A percentile compares a stretch with the other conserved stretches of the same genome.
Evolutionary conservation across 2,888 invertebrate genomes (phyloP).

Genomic region (Thyatira batis): DNA sequence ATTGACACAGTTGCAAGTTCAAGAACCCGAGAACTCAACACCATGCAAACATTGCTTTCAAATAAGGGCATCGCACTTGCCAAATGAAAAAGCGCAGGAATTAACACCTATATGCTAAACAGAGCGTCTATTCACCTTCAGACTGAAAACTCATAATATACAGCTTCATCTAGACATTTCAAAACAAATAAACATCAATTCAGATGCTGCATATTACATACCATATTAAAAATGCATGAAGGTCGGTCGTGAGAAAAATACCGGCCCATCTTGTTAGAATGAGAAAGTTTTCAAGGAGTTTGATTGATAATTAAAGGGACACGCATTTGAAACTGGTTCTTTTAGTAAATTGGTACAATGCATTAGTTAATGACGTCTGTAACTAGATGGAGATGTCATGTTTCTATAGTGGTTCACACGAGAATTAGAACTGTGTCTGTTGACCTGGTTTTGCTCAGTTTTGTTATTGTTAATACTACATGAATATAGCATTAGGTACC

Average conservation of each 20-base stretch:
- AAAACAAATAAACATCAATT: slow-evolving; percentile 49
- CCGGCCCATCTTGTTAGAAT: slow-evolving; percentile 31
- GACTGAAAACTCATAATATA: neutral
- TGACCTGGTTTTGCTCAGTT: neutral
- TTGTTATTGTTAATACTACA: neutral
- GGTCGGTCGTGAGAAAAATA: slow-evolving; percentile 21
- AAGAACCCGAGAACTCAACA: neutral
- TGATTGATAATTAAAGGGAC: neutral
- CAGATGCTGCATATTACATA: slow-evolving; percentile 50
- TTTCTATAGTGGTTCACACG: neutral
- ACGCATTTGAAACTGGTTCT: neutral
- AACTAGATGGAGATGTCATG: neutral
- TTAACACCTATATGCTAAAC: neutral
- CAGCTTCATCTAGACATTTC: slow-evolving; percentile 11
- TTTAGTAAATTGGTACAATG: neutral
- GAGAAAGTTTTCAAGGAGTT: slow-evolving; percentile 39
- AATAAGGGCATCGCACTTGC: neutral
- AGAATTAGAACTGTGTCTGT: neutral
- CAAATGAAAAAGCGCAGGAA: neutral
- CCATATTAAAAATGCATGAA: slow-evolving; percentile 61
- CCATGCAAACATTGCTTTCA: neutral
- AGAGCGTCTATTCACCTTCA: neutral
- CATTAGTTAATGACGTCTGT: neutral
- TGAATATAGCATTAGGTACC: neutral
- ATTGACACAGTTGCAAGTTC: neutral